These are phyloP conservation scores for Pipistrellus pygmaeus DNA, from an alignment of 2,797 vertebrate species.

Conservation along the genomic window DNA sequence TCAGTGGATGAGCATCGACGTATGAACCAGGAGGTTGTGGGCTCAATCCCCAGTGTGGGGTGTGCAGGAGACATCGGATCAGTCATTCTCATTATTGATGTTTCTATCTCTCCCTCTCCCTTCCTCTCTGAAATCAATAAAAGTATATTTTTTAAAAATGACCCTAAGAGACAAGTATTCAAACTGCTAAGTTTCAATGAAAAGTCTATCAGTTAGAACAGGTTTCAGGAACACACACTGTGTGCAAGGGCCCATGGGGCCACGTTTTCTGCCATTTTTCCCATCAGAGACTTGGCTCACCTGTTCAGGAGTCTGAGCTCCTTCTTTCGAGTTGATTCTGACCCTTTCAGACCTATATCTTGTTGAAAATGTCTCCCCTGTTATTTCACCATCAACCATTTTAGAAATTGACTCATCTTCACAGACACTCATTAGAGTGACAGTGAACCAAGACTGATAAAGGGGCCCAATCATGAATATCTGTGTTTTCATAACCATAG, in stretches of 20 bases:
- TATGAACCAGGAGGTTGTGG: too few species aligned
- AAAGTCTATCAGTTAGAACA: not conserved
- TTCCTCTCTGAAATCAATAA: too few species aligned
- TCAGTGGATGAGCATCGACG: too few species aligned
- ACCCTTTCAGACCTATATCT: not conserved
- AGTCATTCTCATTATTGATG: too few species aligned
- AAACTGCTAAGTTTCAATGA: not conserved
- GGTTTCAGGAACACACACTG: not conserved
- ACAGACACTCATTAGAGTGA: not conserved
- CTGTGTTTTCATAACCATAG: not conserved
- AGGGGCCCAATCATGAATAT: not conserved
- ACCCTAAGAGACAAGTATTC: not conserved
- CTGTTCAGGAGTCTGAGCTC: not conserved
- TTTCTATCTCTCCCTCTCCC: too few species aligned
- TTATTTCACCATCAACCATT: not conserved
- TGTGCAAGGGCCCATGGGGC: not conserved
- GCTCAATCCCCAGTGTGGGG: too few species aligned
- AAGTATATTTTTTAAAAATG: not conserved
- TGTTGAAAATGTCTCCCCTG: not conserved
- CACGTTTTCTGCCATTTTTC: not conserved
- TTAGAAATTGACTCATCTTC: not conserved
- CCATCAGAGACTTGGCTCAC: not conserved
- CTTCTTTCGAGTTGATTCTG: not conserved
- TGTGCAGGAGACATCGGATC: too few species aligned
- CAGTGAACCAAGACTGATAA: not conserved